These are phyloP conservation scores for Pseudonaja textilis DNA, from an alignment of 2,113 vertebrate species.

Conservation along the genomic window DNA sequence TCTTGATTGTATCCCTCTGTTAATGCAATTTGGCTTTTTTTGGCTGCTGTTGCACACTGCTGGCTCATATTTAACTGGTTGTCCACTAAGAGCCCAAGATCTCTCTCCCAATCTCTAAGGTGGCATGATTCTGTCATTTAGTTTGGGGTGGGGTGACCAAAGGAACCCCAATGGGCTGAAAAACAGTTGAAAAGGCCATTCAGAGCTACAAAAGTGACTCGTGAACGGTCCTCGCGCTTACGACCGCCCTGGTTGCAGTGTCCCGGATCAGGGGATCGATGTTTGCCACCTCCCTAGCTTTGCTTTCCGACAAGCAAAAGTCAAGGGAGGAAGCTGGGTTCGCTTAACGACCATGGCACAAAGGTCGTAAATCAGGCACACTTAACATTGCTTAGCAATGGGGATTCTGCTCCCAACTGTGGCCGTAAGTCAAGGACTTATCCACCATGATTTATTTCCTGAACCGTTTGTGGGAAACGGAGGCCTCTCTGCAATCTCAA, in stretches of 20 bases:
- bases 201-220: not conserved
- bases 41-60: too few species aligned
- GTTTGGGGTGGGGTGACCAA: not conserved
- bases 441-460: not conserved
- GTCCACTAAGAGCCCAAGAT: too few species aligned
- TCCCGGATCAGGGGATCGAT: not conserved
- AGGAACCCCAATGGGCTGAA: not conserved
- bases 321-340: not conserved
- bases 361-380: too few species aligned
- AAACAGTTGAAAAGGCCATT: not conserved
- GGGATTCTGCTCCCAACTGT: not conserved
- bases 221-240: not conserved
- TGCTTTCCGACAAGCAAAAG: not conserved
- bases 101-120: not conserved
- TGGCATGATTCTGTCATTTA: not conserved
- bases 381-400: not conserved
- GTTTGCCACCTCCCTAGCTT: not conserved
- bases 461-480: not conserved
- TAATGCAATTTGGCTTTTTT: too few species aligned
- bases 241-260: not conserved
- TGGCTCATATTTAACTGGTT: too few species aligned
- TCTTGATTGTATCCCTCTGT: too few species aligned
- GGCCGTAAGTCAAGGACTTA: not conserved
- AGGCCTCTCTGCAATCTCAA: not conserved
- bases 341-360: not conserved